A percentile compares a stretch with the other conserved stretches of the same genome.
Evolutionary conservation across 2,113 vertebrate genomes (phyloP).

Genomic region (Oophaga pumilio): DNA sequence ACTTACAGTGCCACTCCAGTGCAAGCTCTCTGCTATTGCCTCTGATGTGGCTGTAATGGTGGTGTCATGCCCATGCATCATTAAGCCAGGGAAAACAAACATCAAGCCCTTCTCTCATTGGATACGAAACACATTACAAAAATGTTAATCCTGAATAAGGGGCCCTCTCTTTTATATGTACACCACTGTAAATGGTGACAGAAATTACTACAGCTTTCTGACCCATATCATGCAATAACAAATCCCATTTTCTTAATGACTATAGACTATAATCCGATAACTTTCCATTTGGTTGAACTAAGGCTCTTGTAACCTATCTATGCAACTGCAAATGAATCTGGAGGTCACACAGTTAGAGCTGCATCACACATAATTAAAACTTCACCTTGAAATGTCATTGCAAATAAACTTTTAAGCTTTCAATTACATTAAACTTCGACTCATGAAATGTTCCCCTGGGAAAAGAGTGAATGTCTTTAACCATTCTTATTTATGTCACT

Average conservation of each 20-base stretch:
- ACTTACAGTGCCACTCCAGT: too few relatives aligned
- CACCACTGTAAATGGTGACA: background rate
- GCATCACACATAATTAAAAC: background rate
- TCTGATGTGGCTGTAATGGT: too few relatives aligned
- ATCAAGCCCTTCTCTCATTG: background rate
- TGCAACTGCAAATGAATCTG: background rate
- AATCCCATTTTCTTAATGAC: background rate
- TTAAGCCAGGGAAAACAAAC: background rate
- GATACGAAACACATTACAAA: background rate
- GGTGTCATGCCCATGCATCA: too few relatives aligned
- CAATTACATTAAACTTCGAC: conserved; percentile 30
- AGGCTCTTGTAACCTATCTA: background rate
- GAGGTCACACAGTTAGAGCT: background rate
- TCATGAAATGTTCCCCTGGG: background rate
- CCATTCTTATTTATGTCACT: conserved; percentile 26
- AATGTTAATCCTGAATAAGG: background rate
- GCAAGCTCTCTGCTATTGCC: too few relatives aligned
- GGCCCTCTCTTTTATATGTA: background rate
- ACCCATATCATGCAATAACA: background rate
- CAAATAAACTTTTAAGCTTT: conserved; percentile 46
- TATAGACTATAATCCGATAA: background rate
- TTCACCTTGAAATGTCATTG: conserved; percentile 47
- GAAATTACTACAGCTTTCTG: background rate
- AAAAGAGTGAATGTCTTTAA: conserved; percentile 27
- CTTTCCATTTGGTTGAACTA: background rate